Conservation (phyloP, 1,140 invertebrate species). For the Ctenoplectra terminalis region DNA sequence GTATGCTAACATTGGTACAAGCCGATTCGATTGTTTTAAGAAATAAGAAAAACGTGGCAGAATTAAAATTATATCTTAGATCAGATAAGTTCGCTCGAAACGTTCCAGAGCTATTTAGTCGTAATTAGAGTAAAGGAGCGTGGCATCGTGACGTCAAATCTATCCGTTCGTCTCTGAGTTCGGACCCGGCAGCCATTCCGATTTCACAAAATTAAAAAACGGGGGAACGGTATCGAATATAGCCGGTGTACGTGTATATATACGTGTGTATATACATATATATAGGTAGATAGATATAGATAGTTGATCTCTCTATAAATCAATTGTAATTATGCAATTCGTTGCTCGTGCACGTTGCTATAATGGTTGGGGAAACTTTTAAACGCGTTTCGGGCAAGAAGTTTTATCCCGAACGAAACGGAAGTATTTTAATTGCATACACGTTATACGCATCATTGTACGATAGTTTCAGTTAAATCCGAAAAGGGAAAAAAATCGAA, state of each 20-base stretch:
- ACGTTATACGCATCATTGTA: background rate
- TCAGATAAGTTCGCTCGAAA: background rate
- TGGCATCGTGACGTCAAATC: conserved; percentile 14
- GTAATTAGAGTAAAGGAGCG: background rate
- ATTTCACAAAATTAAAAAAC: background rate
- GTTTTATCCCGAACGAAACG: background rate
- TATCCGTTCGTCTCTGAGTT: conserved; percentile 18
- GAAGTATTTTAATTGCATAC: background rate
- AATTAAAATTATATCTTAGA: background rate
- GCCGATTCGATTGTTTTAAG: background rate
- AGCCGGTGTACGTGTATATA: conserved; percentile 33
- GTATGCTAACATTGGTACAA: background rate
- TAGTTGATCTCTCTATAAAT: conserved; percentile 48
- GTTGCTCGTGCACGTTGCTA: conserved; percentile 44
- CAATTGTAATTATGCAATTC: conserved; percentile 40
- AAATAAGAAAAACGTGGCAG: too few relatives aligned
- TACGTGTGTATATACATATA: conserved; percentile 33
- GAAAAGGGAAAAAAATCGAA: background rate
- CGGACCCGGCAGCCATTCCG: conserved; percentile 44
- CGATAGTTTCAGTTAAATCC: background rate
- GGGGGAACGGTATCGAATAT: conserved; percentile 8
- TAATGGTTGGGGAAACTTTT: conserved; percentile 10
- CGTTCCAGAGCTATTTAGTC: background rate
- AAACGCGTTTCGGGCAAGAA: background rate
- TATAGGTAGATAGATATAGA: conserved; percentile 35